Evolutionary conservation across 2,888 invertebrate species (phyloP).

Genomic region (Ceratothoa steindachneri): DNA sequence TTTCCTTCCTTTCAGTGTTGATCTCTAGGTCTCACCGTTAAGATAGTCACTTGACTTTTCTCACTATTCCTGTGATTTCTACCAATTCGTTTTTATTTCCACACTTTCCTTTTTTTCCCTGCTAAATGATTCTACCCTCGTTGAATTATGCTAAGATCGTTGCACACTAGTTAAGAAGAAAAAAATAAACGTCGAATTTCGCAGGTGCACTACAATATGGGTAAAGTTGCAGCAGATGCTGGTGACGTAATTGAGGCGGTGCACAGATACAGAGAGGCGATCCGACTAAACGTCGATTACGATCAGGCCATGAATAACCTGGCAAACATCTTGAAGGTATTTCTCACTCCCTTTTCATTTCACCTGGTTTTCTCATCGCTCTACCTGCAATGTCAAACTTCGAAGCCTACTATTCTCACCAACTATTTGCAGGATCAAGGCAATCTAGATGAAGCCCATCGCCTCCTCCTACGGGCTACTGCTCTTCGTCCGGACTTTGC

Average conservation of each 20-base stretch:
- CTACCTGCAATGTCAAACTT: neutral
- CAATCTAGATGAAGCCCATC: constrained; percentile 65
- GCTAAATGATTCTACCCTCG: too few species aligned
- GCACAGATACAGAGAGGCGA: constrained; percentile 70
- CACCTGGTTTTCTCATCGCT: neutral
- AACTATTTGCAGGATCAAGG: constrained; percentile 50
- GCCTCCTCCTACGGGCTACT: constrained; percentile 68
- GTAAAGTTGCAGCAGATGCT: constrained; percentile 75
- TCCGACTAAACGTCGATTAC: constrained; percentile 71
- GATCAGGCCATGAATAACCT: constrained; percentile 92
- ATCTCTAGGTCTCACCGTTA: too few species aligned
- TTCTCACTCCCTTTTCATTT: neutral
- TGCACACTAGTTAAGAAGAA: too few species aligned
- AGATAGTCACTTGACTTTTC: too few species aligned
- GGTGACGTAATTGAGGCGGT: constrained; percentile 68
- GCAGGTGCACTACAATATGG: constrained; percentile 73
- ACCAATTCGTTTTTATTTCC: too few species aligned
- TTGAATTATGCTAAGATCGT: too few species aligned
- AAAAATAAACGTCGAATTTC: too few species aligned
- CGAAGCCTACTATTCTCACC: neutral
- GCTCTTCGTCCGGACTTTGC: constrained; percentile 76
- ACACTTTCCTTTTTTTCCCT: too few species aligned
- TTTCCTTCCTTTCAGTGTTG: too few species aligned
- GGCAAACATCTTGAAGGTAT: constrained; percentile 63
- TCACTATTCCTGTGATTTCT: too few species aligned